These are phyloP conservation scores for Himalopsyche tibetana DNA, from an alignment of 2,888 invertebrate genomes.

Conservation along the genomic window DNA sequence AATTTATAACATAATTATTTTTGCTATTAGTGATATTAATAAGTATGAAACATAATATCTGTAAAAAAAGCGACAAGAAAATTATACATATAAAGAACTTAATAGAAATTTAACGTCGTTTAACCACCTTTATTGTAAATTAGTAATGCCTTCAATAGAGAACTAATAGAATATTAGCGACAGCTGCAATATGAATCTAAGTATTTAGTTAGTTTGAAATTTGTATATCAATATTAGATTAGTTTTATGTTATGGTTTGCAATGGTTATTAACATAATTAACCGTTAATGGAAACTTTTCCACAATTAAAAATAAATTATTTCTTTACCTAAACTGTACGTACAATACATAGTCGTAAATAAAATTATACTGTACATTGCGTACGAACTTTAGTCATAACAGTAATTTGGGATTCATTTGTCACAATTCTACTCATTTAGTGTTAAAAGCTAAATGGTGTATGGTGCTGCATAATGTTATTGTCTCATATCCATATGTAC, in stretches of 20 bases:
- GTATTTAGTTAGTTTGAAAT: too few relatives aligned
- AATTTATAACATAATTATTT: too few relatives aligned
- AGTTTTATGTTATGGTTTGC: background rate
- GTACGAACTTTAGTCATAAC: constrained; percentile 24
- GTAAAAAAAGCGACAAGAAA: too few relatives aligned
- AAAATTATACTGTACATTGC: constrained; percentile 16
- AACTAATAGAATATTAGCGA: too few relatives aligned
- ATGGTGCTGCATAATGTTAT: constrained; percentile 52
- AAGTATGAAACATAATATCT: too few relatives aligned
- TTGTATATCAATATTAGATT: too few relatives aligned
- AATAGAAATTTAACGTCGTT: too few relatives aligned
- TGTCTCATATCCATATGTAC: constrained; percentile 45
- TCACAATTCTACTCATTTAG: constrained; percentile 64
- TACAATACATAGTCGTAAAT: background rate
- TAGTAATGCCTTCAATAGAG: too few relatives aligned
- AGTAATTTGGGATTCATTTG: constrained; percentile 54
- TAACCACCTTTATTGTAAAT: too few relatives aligned
- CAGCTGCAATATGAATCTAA: too few relatives aligned
- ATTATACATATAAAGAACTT: too few relatives aligned
- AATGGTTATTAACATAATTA: background rate
- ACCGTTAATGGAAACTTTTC: background rate
- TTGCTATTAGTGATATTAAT: too few relatives aligned
- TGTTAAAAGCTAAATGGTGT: constrained; percentile 65
- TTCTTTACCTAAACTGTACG: background rate
- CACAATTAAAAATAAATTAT: constrained; percentile 32